Conservation (phyloP, 2,113 vertebrate species). For the Oncorhynchus clarkii region DNA sequence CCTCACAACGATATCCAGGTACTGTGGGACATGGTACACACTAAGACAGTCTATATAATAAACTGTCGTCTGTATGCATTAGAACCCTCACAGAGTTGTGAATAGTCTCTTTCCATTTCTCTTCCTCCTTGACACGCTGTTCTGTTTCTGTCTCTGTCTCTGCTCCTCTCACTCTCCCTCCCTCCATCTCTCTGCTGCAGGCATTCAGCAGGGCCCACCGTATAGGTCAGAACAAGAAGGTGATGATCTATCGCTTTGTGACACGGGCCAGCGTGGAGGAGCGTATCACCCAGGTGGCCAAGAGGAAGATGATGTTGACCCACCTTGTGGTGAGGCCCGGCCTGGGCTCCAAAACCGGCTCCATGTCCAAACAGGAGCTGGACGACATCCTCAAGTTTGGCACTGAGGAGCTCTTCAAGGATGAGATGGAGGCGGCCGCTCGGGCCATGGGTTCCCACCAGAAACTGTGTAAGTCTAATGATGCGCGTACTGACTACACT, state of each 20-base stretch:
- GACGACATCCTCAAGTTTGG: slow-evolving; percentile 98
- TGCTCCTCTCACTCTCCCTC: background rate
- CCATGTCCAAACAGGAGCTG: slow-evolving; percentile 98
- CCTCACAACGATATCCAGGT: slow-evolving; percentile 99
- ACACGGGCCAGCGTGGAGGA: slow-evolving; percentile 95
- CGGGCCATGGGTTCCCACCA: slow-evolving; percentile 50
- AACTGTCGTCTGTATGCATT: too few species aligned
- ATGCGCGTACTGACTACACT: background rate
- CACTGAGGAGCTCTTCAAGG: slow-evolving; percentile 97
- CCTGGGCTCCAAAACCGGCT: slow-evolving; percentile 95
- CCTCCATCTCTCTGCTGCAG: slow-evolving; percentile 54
- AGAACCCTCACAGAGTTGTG: too few species aligned
- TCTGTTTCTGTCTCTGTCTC: background rate
- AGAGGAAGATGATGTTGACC: slow-evolving; percentile 99
- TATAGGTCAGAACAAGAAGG: slow-evolving; percentile 96
- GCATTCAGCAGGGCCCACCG: slow-evolving; percentile 97
- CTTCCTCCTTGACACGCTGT: too few species aligned
- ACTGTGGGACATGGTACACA: background rate
- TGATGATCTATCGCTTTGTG: slow-evolving; percentile 99
- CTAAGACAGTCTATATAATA: background rate
- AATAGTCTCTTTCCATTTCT: too few species aligned
- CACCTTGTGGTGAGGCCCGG: slow-evolving; percentile 95
- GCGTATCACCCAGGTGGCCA: slow-evolving; percentile 97
- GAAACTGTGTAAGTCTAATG: background rate
- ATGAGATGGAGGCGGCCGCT: slow-evolving; percentile 86